A percentile compares a stretch with the other conserved stretches of the same genome.
Evolutionary conservation across 2,888 invertebrate species (phyloP).

Genomic region (Acanthosepion esculentum): DNA sequence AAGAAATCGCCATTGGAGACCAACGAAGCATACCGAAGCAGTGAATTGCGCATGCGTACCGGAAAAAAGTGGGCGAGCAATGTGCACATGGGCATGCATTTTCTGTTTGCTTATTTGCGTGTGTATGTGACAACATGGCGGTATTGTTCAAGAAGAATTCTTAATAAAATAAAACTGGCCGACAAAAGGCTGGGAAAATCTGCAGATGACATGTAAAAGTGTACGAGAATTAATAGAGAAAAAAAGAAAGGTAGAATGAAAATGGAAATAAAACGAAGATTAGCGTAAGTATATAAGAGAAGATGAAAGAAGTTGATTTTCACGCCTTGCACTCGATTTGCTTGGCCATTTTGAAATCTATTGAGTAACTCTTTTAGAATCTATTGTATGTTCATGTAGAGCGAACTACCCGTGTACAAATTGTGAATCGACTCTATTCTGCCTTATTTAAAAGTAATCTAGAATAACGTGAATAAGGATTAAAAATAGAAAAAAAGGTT

Average conservation of each 20-base stretch:
- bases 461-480: not conserved
- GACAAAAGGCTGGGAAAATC: not conserved
- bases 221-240: not conserved
- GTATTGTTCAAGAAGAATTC: not conserved
- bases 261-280: not conserved
- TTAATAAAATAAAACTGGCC: not conserved
- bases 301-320: not conserved
- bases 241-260: not conserved
- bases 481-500: not conserved
- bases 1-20: not conserved
- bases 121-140: slow-evolving; percentile 33
- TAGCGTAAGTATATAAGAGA: not conserved
- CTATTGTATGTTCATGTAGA: not conserved
- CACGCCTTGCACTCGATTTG: not conserved
- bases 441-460: not conserved
- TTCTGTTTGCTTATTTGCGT: not conserved
- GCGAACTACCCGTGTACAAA: not conserved
- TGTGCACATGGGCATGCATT: not conserved
- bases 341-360: not conserved
- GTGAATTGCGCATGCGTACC: not conserved
- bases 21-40: not conserved
- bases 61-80: not conserved
- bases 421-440: slow-evolving; percentile 7
- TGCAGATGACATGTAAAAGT: not conserved
- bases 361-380: not conserved